These are phyloP conservation scores for Mactromeris polynyma DNA, from an alignment of 2,888 invertebrate species.

Conservation along the genomic window DNA sequence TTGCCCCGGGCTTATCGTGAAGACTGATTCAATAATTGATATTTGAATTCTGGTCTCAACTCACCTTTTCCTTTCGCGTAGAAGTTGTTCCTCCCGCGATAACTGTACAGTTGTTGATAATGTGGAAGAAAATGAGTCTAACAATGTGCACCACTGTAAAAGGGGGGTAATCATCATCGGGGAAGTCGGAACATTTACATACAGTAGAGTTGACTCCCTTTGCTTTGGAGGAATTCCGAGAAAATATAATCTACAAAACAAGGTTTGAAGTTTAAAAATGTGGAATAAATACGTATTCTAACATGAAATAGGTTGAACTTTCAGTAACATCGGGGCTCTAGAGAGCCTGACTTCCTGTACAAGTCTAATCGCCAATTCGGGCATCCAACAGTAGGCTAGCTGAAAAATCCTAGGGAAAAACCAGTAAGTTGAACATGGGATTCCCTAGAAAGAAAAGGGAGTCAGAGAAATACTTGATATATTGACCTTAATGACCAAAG, in stretches of 20 bases:
- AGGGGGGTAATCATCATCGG: conserved; percentile 56
- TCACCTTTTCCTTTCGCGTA: conserved; percentile 95
- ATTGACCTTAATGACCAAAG: too few species aligned
- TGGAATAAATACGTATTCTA: neutral
- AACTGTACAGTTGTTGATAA: conserved; percentile 90
- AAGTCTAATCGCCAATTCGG: too few species aligned
- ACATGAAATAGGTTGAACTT: too few species aligned
- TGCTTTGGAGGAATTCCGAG: conserved; percentile 95
- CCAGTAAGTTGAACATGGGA: too few species aligned
- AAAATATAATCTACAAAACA: conserved; percentile 91
- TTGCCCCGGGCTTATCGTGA: too few species aligned
- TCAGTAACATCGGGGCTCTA: too few species aligned
- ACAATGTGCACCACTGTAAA: conserved; percentile 92
- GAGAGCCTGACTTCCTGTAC: too few species aligned
- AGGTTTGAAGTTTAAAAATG: conserved; percentile 16
- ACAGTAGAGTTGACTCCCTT: conserved; percentile 96
- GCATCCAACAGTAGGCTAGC: too few species aligned
- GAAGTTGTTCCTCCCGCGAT: conserved; percentile 95
- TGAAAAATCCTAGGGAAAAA: too few species aligned
- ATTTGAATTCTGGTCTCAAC: neutral
- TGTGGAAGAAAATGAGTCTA: conserved; percentile 90
- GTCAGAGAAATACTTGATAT: too few species aligned
- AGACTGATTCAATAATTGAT: neutral
- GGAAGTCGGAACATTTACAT: conserved; percentile 91
- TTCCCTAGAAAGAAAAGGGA: too few species aligned